Base-by-base conservation (phyloP, 2,797 vertebrate genomes). In the Lerista edwardsae region DNA sequence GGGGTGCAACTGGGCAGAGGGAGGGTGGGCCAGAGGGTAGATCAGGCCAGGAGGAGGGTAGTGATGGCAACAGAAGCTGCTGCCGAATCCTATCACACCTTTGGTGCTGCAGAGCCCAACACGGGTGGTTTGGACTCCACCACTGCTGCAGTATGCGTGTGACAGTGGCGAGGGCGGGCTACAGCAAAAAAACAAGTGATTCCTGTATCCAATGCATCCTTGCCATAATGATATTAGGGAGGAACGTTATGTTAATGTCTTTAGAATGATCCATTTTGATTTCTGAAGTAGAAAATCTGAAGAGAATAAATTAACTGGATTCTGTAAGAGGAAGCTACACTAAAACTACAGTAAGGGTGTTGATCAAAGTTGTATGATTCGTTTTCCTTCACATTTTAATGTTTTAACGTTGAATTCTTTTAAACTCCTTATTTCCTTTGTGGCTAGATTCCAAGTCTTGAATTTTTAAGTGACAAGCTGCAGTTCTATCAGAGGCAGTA, bases 401-500 rank as follows among this genome's bases (percentile, higher is more conserved):
- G 31, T 61, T 77, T 74, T 27, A 41, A 44, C 59, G 27, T 27
- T 62, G 3, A 47, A 12, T 64, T 65, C 36, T 86, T 39, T 36
- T 67, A 88, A 34, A 0, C 55, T 74, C 75, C 0, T 61, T 23
- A 10, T 23, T 7, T 1, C 59, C n/a, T 23, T 77, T 27, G 80
- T 83, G 67, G 34, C 1, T 80, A 97, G 96, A 1, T 97, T 75
- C 96, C 96, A 47, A 94, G 69, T 64, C 94, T 93, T 81, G 95
- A 96, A 21, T 93, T 94, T 85, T 94, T 97, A 80, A 80, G 85
- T 89, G 91, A 96, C 11, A 96, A 95, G 89, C 76, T 97, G 36
- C 93, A 93, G 65, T 90, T 47, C 59, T 96, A 96, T 82, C 96
- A 96, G 84, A 91, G 10, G 21, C 94, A 96, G 65, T 96, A 96